Percentiles rank a stretch among this genome's conserved stretches.
Evolutionary conservation across 1,140 invertebrate genomes (phyloP).

Genomic region (Calliopsis andreniformis): DNA sequence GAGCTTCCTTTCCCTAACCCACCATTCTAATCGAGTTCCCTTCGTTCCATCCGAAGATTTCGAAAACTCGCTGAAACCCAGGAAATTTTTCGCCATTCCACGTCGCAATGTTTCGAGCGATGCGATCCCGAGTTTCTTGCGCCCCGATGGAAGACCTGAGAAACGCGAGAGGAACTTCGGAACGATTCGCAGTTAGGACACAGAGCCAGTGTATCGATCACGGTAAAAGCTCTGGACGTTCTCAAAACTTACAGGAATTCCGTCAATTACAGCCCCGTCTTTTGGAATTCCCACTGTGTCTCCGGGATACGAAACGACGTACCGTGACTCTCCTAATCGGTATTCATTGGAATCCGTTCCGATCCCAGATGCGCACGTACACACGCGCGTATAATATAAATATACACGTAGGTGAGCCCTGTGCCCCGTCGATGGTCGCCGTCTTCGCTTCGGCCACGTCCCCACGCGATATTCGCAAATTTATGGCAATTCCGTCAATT

Average conservation of each 20-base stretch:
- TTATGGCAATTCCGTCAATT: slow-evolving; percentile 81
- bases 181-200: neutral
- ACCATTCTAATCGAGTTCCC: too few species aligned
- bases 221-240: slow-evolving; percentile 35
- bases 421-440: slow-evolving; percentile 14
- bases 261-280: slow-evolving; percentile 49
- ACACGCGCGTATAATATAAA: slow-evolving; percentile 18
- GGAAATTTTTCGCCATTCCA: neutral
- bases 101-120: neutral
- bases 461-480: slow-evolving; percentile 77
- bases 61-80: too few species aligned
- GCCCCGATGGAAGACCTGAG: neutral
- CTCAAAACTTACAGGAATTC: slow-evolving; percentile 45
- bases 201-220: slow-evolving; percentile 39
- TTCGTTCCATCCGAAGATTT: too few species aligned
- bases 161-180: slow-evolving; percentile 25
- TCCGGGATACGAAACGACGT: slow-evolving; percentile 47
- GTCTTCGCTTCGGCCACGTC: slow-evolving; percentile 21
- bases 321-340: slow-evolving; percentile 58
- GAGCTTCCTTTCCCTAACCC: too few species aligned
- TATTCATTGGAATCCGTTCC: slow-evolving; percentile 68
- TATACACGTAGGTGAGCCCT: neutral
- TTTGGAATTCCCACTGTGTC: slow-evolving; percentile 50
- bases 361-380: slow-evolving; percentile 8
- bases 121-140: slow-evolving; percentile 24